Evolutionary conservation across 2,113 vertebrate species (phyloP).

Genomic region (Mustela nigripes): DNA sequence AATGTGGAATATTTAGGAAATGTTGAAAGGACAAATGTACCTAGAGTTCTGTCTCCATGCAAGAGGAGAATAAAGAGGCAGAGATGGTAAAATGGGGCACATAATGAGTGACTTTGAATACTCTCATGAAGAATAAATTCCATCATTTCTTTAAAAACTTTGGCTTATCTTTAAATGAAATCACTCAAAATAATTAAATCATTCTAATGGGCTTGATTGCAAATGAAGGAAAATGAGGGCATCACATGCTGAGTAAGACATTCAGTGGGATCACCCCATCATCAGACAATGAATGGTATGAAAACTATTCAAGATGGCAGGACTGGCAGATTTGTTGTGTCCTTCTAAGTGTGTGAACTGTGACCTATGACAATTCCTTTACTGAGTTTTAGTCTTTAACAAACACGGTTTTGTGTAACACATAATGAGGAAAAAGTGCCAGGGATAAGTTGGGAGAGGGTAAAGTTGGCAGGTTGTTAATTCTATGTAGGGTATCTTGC

Average conservation of each 20-base stretch:
- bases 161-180: not conserved
- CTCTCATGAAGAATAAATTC: not conserved
- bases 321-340: not conserved
- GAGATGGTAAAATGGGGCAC: not conserved
- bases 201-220: not conserved
- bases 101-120: not conserved
- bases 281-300: not conserved
- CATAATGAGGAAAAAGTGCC: not conserved
- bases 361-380: not conserved
- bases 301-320: not conserved
- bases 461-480: not conserved
- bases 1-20: not conserved
- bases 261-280: fast-evolving
- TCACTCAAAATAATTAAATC: not conserved
- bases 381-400: not conserved
- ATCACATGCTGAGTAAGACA: not conserved
- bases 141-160: not conserved
- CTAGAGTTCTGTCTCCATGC: not conserved
- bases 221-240: not conserved
- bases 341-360: not conserved
- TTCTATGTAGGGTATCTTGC: not conserved
- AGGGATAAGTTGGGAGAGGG: not conserved
- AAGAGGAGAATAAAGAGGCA: not conserved
- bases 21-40: not conserved
- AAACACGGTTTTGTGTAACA: not conserved